Base-by-base conservation (phyloP, 2,888 invertebrate species). In the Nysson spinosus region DNA sequence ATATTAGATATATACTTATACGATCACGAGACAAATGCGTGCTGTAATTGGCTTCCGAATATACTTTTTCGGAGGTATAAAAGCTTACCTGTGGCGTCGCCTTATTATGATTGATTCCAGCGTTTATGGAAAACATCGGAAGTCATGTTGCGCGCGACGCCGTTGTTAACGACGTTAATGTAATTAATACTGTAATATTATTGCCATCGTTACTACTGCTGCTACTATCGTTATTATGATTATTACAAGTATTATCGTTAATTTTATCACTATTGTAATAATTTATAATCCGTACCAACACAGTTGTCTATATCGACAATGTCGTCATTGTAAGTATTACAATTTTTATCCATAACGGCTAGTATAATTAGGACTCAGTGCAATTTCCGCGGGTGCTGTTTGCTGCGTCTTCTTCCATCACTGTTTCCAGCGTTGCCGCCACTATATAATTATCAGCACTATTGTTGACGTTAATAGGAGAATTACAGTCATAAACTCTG, bases 181-280 rank as follows among this genome's bases (percentile, higher is more conserved):
- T 75, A 77, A 77, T 78, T 77, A 71, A 76, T 69, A 77, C 55
- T 74, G 71, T 76, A 74, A 77, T 75, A 70, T 69, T 75, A 77
- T 75, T 75, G 75, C 69, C 75, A 75, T 78, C 69, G 75, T 72
- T 77, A 77, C 44, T 75, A 76, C 62, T 77, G 69, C 75, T 77
- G 69, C 75, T 77, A 72, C 60, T 75, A 75, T 72, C 75, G 75
- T 77, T 77, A 78, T 77, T 67, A 76, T 72, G 54, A 80, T 79
- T 78, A 81, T 69, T 79, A 78, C 78, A 72, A 79, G 71, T 79
- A 79, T 76, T 79, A 75, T 66, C 78, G 75, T 80, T 77, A 77
- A 77, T 79, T 79, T 80, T 79, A 80, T 75, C 80, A 82, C 63
- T 74, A 72, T 77, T 79, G 81, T 79, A 79, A 80, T 71, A 75